These are phyloP conservation scores for Oscheius sp. DNA, from an alignment of 2,888 invertebrate genomes.

Conservation along the genomic window DNA sequence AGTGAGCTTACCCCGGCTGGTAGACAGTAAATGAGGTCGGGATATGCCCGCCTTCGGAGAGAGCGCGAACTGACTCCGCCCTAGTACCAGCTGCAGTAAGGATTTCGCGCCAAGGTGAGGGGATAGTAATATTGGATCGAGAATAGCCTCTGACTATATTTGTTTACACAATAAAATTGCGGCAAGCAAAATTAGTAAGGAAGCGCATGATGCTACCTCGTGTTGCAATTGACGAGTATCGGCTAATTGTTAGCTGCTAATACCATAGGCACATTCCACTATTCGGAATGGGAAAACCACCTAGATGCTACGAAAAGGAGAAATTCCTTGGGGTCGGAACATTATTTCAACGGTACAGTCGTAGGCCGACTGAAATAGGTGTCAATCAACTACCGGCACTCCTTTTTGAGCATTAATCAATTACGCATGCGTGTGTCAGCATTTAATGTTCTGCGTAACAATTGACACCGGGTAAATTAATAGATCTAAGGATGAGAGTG, in stretches of 20 bases:
- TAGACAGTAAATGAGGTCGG: slow-evolving; percentile 20
- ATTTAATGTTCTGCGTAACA: not conserved
- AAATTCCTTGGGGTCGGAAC: not conserved
- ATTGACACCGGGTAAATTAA: not conserved
- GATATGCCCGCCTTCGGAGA: slow-evolving; percentile 27
- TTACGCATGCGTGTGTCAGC: slow-evolving; percentile 18
- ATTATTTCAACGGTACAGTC: too few relatives aligned
- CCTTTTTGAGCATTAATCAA: slow-evolving; percentile 24
- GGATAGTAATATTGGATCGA: not conserved
- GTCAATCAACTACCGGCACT: slow-evolving; percentile 12
- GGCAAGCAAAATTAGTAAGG: too few relatives aligned
- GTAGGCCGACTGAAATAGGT: not conserved
- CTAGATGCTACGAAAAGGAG: not conserved
- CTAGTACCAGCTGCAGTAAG: slow-evolving; percentile 17
- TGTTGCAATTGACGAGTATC: too few relatives aligned
- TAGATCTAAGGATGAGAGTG: too few relatives aligned
- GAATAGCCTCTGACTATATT: not conserved
- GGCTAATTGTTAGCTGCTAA: too few relatives aligned
- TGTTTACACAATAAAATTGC: not conserved
- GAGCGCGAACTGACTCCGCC: slow-evolving; percentile 19
- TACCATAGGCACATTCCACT: too few relatives aligned
- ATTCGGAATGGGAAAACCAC: too few relatives aligned
- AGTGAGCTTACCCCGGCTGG: slow-evolving; percentile 6
- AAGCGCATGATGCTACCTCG: too few relatives aligned
- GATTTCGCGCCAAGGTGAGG: slow-evolving; percentile 7